phyloP scores from a whole-genome alignment of 2,797 vertebrate genomes.

The Echeneis naucrates region DNA sequence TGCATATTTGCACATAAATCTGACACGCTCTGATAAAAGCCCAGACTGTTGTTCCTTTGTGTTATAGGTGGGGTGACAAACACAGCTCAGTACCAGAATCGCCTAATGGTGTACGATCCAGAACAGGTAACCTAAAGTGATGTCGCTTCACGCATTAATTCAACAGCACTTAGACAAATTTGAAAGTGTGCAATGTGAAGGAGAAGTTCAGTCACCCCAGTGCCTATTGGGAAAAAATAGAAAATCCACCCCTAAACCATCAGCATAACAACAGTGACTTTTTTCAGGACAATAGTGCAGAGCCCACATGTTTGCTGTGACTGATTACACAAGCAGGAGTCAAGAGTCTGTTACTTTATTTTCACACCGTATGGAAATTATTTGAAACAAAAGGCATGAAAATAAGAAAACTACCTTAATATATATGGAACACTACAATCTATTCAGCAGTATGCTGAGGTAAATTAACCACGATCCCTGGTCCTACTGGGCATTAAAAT shows the following conservation, averaged over 20 bases:
- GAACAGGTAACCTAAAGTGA: slow-evolving; percentile 86
- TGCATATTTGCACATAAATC: neutral
- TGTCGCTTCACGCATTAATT: neutral
- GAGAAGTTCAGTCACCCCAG: neutral
- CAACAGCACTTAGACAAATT: neutral
- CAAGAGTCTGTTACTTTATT: slow-evolving; percentile 68
- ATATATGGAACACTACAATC: neutral
- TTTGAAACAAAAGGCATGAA: slow-evolving; percentile 33
- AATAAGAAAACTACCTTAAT: slow-evolving; percentile 7
- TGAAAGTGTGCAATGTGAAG: neutral
- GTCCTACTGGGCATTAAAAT: neutral
- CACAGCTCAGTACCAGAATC: slow-evolving; percentile 97
- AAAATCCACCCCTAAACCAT: neutral
- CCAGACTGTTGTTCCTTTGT: slow-evolving; percentile 41
- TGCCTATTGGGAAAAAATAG: neutral
- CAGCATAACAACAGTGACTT: slow-evolving; percentile 28
- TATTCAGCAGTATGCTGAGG: neutral
- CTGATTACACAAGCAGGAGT: slow-evolving; percentile 62
- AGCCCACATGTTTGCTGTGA: slow-evolving; percentile 49
- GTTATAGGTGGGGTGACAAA: slow-evolving; percentile 96
- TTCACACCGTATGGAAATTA: slow-evolving; percentile 63
- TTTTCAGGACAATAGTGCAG: slow-evolving; percentile 38
- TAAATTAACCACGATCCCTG: neutral
- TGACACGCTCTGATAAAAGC: neutral
- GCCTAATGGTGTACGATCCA: slow-evolving; percentile 97